Evolutionary conservation across 2,888 invertebrate species (phyloP), one percentile per base, ranked within the genome.

Genomic region (Chydorus sphaericus): DNA sequence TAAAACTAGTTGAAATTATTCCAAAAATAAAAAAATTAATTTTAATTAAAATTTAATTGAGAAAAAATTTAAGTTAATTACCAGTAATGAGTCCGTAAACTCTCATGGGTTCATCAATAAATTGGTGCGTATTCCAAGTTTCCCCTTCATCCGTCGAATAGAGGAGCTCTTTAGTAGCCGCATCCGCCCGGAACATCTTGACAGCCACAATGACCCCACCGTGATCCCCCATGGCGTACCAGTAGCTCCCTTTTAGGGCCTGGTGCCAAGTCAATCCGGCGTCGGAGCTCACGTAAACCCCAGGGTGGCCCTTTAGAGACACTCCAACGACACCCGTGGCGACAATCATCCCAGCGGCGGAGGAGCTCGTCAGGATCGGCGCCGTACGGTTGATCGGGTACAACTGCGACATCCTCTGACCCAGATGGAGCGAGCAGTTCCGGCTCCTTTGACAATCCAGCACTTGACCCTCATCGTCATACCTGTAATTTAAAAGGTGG

Each of bases 161-260:
- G 61, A 83, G 70, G 54, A 93, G 77, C 64, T 83, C 79, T 61
- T 82, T 77, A 0, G 90, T 90, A 67, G 85, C 83, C 1, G 83
- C 84, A 54, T 80, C 76, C 0, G 77, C 75, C 67, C 83, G 85
- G 69, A 81, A 86, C 66, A 84, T 85, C 65, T 83, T 83, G 0
- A 89, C 87, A 0, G 91, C 90, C 0, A 90, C 83, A 28, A 92
- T 69, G 1, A 92, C 75, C 20, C 90, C 91, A 0, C 92, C 92
- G 66, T 91, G 89, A 71, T 93, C 92, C 3, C 90, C 92, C 72
- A 89, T 83, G 65, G 86, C 85, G 70, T 87, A 89, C 70, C 86
- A 83, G 65, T 85, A 85, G 64, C 84, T 81, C 60, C 86, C 87
- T 65, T 82, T 80, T 4, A 89, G 71, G 1, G 75, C 69, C 68